Base-by-base conservation (phyloP, 2,797 vertebrate species). In the Limnodromus scolopaceus region DNA sequence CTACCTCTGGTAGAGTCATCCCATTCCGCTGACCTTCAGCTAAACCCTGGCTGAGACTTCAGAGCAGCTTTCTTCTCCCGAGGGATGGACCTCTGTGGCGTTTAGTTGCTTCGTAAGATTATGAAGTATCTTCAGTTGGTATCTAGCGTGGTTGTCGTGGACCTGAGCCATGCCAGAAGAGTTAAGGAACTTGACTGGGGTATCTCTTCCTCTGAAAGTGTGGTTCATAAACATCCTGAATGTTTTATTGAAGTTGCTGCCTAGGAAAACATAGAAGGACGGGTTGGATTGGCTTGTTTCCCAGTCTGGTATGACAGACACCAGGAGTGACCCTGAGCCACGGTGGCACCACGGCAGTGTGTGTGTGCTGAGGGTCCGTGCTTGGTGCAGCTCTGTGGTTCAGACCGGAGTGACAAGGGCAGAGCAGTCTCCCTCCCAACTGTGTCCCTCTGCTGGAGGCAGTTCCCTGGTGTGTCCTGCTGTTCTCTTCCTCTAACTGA, bases 271-370 rank as follows among this genome's bases (percentile, higher is more conserved):
- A 8, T 0, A 77, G 54, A 32, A 58, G 41, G 5, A 46, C 39
- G n/a, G 28, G 17, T 38, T 9, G 16, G 18, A 2, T 48, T 57
- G 30, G 8, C 54, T 72, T 58, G 49, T 61, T 68, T 92, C 45
- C 60, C 23, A 19, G 0, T 14, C 16, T 11, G 34, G 8, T 65
- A 3, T 61, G 45, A 10, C 28, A 51, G 36, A 16, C 17, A 17
- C n/a, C 27, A 43, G 72, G 25, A 78, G 28, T 57, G 91, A 18
- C 39, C 10, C 32, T 0, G 3, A 39, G 72, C 32, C 8, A 1
- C 30, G 38, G 41, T 30, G 39, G 25, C 65, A 16, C 11, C 16
- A 0, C 25, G 9, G 27, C 3, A 6, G 54, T 1, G 5, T 1
- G 1, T 7, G 0, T 34, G 22, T 64, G 45, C 53, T 13, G 30